phyloP scores from a whole-genome alignment of 2,797 vertebrate species.

The Acanthopagrus latus region DNA sequence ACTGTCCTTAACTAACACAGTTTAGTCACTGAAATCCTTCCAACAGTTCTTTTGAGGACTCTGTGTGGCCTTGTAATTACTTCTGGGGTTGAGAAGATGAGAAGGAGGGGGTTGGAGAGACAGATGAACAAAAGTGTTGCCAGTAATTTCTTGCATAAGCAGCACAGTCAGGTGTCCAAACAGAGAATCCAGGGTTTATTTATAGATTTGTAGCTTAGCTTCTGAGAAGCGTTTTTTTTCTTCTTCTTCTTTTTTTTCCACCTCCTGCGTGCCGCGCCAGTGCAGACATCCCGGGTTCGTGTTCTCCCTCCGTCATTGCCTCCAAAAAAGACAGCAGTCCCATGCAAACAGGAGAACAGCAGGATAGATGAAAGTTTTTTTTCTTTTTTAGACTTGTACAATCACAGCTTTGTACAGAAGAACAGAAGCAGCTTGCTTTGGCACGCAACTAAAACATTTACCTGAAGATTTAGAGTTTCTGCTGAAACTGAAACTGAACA shows the following conservation, averaged over 20 bases:
- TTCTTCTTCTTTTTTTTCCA: neutral
- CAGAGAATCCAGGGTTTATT: slow-evolving; percentile 69
- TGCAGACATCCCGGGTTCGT: slow-evolving; percentile 9
- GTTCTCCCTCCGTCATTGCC: neutral
- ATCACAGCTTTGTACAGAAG: neutral
- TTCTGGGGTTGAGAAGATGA: slow-evolving; percentile 35
- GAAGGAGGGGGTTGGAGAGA: slow-evolving; percentile 10
- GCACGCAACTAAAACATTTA: neutral
- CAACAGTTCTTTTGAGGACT: slow-evolving; percentile 19
- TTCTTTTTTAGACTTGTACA: neutral
- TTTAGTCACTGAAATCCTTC: slow-evolving; percentile 32
- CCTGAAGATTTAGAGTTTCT: slow-evolving; percentile 2
- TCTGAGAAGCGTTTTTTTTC: slow-evolving; percentile 31
- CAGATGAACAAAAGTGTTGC: slow-evolving; percentile 61
- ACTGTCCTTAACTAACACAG: slow-evolving; percentile 7
- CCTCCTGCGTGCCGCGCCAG: slow-evolving; percentile 23
- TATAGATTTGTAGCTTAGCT: slow-evolving; percentile 65
- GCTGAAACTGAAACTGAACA: neutral
- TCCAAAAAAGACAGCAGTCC: neutral
- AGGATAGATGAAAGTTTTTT: slow-evolving; percentile 6
- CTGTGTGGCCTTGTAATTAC: slow-evolving; percentile 47
- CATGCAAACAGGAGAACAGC: slow-evolving; percentile 18
- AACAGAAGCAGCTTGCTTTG: neutral
- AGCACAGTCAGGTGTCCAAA: slow-evolving; percentile 70
- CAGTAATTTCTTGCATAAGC: slow-evolving; percentile 69